Base-by-base conservation (phyloP, 2,888 invertebrate species). In the Luperina nickerlii region DNA sequence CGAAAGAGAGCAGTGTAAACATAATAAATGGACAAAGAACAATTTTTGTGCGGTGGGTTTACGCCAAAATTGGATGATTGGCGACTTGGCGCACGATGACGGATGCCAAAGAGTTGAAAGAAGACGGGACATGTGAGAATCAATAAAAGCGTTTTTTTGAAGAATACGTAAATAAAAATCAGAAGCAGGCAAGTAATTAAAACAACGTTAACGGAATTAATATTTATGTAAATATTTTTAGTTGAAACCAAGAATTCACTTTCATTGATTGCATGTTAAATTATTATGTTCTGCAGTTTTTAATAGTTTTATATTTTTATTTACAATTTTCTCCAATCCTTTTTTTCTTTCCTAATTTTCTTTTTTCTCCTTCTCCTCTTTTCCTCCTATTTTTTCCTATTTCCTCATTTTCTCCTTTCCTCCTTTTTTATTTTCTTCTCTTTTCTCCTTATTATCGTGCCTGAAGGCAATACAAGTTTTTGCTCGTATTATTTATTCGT, bases 21-120 rank as follows among this genome's bases (percentile, higher is more conserved):
- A 94, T 93, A 91, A 94, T 94, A 94, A 94, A 93, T 87, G 90
- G 88, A 82, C 89, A 90, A 92, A 91, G 91, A 91, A 93, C 92
- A 91, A 91, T 93, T 93, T 92, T 89, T 91, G 89, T 88, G 88
- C 76, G 89, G 82, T 90, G 79, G 91, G 90, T 91, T 94, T 93
- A 93, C 90, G 86, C 90, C 90, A 91, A 94, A 95, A 95, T 94
- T 95, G 93, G 93, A 94, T 94, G 95, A 95, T 95, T 95, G 94
- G 91, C 85, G 84, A 90, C 89, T 91, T 90, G 90, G 85, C 88
- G 87, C 83, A 88, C 81, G 87, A 77, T 82, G 82, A 85, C 77
- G 78, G 79, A 80, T 81, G 79, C 66, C 90, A 88, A 87, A 91
- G 92, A 92, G 79, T 88, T 81, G 73, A 27, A n/a, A 38, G 6